Evolutionary conservation across 2,113 vertebrate species (phyloP), one percentile per base, ranked within the genome.

Genomic region (Lichenostomus cassidix): DNA sequence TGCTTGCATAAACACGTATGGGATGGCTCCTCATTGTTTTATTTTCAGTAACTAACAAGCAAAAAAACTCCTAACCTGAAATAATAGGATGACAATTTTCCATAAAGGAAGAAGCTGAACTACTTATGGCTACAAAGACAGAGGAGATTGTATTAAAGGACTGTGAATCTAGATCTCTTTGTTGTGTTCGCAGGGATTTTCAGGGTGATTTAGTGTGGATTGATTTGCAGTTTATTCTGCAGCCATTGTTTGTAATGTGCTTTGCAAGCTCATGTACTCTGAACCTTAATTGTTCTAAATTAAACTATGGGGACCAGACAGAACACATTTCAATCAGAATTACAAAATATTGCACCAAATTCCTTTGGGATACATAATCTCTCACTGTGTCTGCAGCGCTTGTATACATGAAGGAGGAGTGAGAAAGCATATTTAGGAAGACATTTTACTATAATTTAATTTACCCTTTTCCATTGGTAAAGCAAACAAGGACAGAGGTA

Each of bases 281-380:
- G 97, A 98, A 97, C 97, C 94, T 98, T 98, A 98, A 98, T 97
- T 98, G 97, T 98, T 98, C 98, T 98, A 98, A 98, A 98, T 98
- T 98, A 98, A 98, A 98, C 98, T 98, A 96, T 97, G 91, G 97
- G 97, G 97, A 98, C 96, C 73, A 97, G 97, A 95, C 94, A 97
- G 96, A 96, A 98, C 96, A 97, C 97, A 97, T 98, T 98, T 98
- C 98, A 97, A 98, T 98, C 97, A 97, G 95, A 97, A 97, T 37
- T 90, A 98, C 96, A 98, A 98, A 97, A 97, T 98, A 98, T 97
- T 97, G 96, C 95, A 97, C 94, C 94, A 96, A 96, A 97, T 97
- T 96, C 97, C 95, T 92, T 67, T 94, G 97, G 97, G 95, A 97
- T 95, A 95, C 82, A 90, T 94, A 94, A 95, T 90, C 91, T 95